These are phyloP conservation scores for Brevimyrus niger DNA, from an alignment of 2,113 vertebrate genomes.

Conservation along the genomic window DNA sequence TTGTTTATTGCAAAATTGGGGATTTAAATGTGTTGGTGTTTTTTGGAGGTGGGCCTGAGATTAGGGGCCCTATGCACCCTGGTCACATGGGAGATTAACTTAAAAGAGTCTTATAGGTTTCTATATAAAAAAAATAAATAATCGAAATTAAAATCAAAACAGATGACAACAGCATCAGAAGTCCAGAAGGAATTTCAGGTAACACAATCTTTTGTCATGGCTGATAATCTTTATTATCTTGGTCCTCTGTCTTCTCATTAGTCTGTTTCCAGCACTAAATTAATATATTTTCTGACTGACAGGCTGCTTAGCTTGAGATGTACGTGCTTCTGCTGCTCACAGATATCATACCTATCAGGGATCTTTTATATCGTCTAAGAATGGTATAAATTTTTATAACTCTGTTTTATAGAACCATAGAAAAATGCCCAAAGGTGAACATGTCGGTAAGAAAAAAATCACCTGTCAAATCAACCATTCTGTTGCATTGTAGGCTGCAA, in stretches of 20 bases:
- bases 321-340: background rate
- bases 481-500: background rate
- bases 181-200: background rate
- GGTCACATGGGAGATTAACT: background rate
- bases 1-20: background rate
- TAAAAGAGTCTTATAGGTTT: background rate
- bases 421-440: background rate
- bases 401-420: background rate
- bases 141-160: background rate
- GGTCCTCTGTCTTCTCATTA: background rate
- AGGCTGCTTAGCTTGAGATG: background rate
- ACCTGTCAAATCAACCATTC: background rate
- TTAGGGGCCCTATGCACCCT: background rate
- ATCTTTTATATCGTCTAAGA: background rate
- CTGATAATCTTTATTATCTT: background rate
- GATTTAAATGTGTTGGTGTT: background rate
- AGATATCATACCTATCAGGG: background rate
- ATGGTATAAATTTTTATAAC: background rate
- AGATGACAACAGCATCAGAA: background rate
- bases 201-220: background rate
- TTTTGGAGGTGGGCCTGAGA: background rate
- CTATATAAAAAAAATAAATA: background rate
- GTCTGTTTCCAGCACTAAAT: background rate
- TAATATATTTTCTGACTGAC: background rate
- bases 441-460: background rate